Base-by-base conservation (phyloP, 1,140 invertebrate species). In the Pogonus chalceus region DNA sequence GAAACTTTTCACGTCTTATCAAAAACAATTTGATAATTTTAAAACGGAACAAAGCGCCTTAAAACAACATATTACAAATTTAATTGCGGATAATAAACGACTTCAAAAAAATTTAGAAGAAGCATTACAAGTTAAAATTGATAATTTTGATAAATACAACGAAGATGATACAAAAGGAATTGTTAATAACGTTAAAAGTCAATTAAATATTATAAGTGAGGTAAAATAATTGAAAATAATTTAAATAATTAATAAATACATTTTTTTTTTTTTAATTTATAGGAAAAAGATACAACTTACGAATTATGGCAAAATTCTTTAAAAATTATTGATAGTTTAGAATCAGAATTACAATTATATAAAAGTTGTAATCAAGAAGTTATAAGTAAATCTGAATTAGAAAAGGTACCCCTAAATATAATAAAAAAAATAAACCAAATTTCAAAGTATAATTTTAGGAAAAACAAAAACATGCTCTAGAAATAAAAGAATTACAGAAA, bases 291-390 rank as follows among this genome's bases (percentile, higher is more conserved):
- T 9, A 31, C 16, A 16, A 24, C 49, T 26, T 18, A 18, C 21
- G 23, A 51, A 18, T 51, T 51, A 20, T 51, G 26, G 23, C 49
- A 51, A 20, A 26, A 31, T 26, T 18, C 49, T 18, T 26, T 26
- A 31, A 51, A 51, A 31, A 24, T n/a, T 24, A 24, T 51, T 20
- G 49, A 51, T 10, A 22, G 31, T 20, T 51, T 51, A 51, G 49
- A 51, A 16, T 4, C 3, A 2, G 1, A 51, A 51, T 51, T 51
- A 35, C 7, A 49, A 46, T 2, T 18, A 21, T 23, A 23, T 23
- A 14, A 49, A 22, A 14, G 47, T n/a, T 14, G 47, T 23, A 7
- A 4, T 14, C 12, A 12, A 23, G 23, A 20, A 9, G 9, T 3
- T 23, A 49, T 7, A 9, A 23, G 23, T 49, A 49, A 49, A 49